Evolutionary conservation across 35 echinoderm and acorn worm species (phyloP), one percentile per base, ranked within the genome.

Genomic region (Diadema setosum): DNA sequence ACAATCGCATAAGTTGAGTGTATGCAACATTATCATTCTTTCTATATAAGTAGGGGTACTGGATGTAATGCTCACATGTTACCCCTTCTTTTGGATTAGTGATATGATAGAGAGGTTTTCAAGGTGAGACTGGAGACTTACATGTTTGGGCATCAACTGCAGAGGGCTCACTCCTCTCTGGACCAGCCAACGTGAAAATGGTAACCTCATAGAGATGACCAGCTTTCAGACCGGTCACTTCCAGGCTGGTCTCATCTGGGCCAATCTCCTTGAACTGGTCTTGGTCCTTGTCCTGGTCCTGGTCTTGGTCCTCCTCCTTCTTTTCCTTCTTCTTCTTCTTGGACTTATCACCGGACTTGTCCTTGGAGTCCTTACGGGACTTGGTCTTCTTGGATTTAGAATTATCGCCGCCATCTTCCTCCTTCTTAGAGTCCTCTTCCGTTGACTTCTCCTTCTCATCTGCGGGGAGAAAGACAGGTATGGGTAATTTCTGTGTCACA

Each of bases 81-180:
- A n/a, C 48, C 48, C 9, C 48, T 78, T 78, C 14, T 25, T 44
- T 41, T 20, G 39, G 34, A 36, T 44, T 41, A 21, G 44, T 67
- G n/a, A n/a, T n/a, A 9, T 67, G 63, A 6, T 67, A 33, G 30
- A 12, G 0, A 34, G 63, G 63, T 33, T 26, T 34, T 67, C 37
- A 34, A 8, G 37, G 37, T 33, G 4, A 16, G 30, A 33, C 30
- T 11, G 63, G 26, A 31, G 44, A 87, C 91, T 83, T 87, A 93
- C 91, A 83, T 48, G 91, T 93, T 67, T 40, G 48, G 26, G 69
- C 73, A 49, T 87, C 58, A 18, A 87, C 21, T n/a, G 75, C 65
- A 20, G 78, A 39, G 27, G 55, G 35, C 12, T 93, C 85, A 70
- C 91, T 93, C 20, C 75, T 41, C 42, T 93, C 84, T 87, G 64